Evolutionary conservation across 2,888 invertebrate genomes (phyloP).

Genomic region (Siphlonurus alternatus): DNA sequence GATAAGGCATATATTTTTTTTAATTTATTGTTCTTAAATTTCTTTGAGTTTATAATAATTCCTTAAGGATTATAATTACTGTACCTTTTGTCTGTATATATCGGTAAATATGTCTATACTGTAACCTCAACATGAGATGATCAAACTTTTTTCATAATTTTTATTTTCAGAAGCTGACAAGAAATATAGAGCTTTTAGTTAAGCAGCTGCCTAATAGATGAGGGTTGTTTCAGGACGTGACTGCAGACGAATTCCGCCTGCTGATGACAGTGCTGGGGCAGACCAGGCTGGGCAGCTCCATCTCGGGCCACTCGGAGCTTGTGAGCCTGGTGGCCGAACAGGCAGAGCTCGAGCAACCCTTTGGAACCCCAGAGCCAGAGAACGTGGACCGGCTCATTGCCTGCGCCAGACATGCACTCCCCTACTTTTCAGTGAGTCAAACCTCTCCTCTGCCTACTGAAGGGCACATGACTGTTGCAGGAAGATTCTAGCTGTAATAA

Average conservation of each 20-base stretch:
- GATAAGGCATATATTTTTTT: too few relatives aligned
- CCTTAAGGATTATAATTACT: too few relatives aligned
- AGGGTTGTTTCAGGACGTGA: slow-evolving; percentile 49
- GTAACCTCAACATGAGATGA: too few relatives aligned
- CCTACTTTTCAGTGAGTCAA: slow-evolving; percentile 70
- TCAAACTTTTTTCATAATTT: too few relatives aligned
- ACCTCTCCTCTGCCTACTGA: too few relatives aligned
- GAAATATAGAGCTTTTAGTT: background rate
- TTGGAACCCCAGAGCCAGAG: slow-evolving; percentile 29
- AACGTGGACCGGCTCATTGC: slow-evolving; percentile 65
- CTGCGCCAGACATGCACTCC: slow-evolving; percentile 70
- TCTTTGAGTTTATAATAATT: too few relatives aligned
- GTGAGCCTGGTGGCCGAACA: slow-evolving; percentile 73
- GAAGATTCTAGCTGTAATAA: too few relatives aligned
- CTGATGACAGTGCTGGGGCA: slow-evolving; percentile 72
- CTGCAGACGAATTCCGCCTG: slow-evolving; percentile 78
- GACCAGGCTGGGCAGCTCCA: slow-evolving; percentile 64
- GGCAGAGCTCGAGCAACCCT: slow-evolving; percentile 52
- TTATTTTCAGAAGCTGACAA: too few relatives aligned
- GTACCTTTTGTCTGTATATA: too few relatives aligned
- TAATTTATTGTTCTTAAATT: too few relatives aligned
- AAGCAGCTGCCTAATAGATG: slow-evolving; percentile 8
- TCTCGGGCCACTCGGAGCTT: slow-evolving; percentile 71
- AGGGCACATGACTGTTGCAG: too few relatives aligned
- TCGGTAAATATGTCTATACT: too few relatives aligned